These are phyloP conservation scores for Onychomys torridus DNA, from an alignment of 2,797 vertebrate species.

Conservation along the genomic window DNA sequence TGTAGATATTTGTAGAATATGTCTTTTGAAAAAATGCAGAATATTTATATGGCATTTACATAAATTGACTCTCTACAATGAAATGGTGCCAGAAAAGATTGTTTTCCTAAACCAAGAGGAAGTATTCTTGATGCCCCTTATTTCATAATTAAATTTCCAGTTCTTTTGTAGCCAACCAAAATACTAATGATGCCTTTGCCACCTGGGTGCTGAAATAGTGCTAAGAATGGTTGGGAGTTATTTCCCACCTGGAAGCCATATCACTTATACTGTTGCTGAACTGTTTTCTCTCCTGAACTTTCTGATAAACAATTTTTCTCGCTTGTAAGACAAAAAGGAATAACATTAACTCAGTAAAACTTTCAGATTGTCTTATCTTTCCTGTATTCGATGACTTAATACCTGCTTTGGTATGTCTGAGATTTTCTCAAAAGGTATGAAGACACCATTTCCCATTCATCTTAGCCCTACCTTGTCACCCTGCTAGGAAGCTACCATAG, in stretches of 20 bases:
- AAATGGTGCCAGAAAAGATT: conserved; percentile 49
- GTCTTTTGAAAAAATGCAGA: conserved; percentile 83
- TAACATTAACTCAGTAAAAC: not conserved
- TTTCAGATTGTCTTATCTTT: not conserved
- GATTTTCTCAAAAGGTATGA: not conserved
- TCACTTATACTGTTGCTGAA: not conserved
- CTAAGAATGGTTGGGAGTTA: not conserved
- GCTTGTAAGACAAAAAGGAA: not conserved
- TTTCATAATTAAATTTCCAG: conserved; percentile 58
- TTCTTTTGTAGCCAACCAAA: conserved; percentile 57
- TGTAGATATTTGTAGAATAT: conserved; percentile 75
- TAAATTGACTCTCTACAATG: conserved; percentile 71
- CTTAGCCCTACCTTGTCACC: not conserved
- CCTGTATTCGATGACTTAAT: not conserved
- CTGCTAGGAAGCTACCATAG: not conserved
- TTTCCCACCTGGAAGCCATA: conserved; percentile 5
- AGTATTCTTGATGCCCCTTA: conserved; percentile 10
- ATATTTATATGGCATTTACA: conserved; percentile 82
- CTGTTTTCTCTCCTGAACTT: conserved; percentile 31
- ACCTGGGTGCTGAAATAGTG: not conserved
- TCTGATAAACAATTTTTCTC: conserved; percentile 22
- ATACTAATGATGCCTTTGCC: conserved; percentile 56
- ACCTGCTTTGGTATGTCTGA: not conserved
- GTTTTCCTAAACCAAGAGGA: conserved; percentile 59
- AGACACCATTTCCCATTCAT: not conserved